Evolutionary conservation across 2,888 invertebrate species (phyloP).

Genomic region (Thereva unica): DNA sequence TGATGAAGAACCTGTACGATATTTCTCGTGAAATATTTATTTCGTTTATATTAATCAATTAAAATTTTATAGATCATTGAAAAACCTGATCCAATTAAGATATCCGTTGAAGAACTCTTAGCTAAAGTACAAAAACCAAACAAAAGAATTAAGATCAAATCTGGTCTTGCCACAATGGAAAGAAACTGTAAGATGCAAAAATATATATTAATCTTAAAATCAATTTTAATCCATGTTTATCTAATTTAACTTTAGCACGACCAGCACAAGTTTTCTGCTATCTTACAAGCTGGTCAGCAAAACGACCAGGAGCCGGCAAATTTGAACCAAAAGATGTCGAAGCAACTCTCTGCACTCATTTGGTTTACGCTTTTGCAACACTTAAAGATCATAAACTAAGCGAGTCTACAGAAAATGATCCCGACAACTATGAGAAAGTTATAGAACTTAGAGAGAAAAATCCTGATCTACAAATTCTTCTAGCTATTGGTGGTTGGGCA

Average conservation of each 20-base stretch:
- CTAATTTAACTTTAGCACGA: conserved; percentile 64
- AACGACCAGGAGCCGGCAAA: conserved; percentile 84
- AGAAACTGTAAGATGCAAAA: conserved; percentile 66
- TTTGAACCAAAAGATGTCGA: conserved; percentile 90
- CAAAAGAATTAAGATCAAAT: conserved; percentile 64
- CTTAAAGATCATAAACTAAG: conserved; percentile 82
- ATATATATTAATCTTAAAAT: conserved; percentile 3
- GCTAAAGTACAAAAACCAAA: conserved; percentile 70
- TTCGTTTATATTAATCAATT: conserved; percentile 24
- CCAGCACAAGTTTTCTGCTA: conserved; percentile 92
- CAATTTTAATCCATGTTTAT: background rate
- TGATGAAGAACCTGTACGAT: conserved; percentile 50
- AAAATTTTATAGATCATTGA: conserved; percentile 62
- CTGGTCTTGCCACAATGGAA: conserved; percentile 60
- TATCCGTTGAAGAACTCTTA: conserved; percentile 74
- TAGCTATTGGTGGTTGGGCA: conserved; percentile 95
- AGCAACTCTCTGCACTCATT: conserved; percentile 86
- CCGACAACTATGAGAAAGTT: conserved; percentile 83
- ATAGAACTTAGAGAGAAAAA: conserved; percentile 85
- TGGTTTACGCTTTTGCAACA: conserved; percentile 94
- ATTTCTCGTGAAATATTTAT: background rate
- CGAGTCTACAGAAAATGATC: conserved; percentile 79
- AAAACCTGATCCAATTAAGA: conserved; percentile 76
- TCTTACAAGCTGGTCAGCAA: conserved; percentile 94
- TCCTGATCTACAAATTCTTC: conserved; percentile 80